Percentiles rank a stretch among this genome's conserved stretches.
Conservation (phyloP, 2,888 invertebrate species). For the Drosophila neonasuta region DNA sequence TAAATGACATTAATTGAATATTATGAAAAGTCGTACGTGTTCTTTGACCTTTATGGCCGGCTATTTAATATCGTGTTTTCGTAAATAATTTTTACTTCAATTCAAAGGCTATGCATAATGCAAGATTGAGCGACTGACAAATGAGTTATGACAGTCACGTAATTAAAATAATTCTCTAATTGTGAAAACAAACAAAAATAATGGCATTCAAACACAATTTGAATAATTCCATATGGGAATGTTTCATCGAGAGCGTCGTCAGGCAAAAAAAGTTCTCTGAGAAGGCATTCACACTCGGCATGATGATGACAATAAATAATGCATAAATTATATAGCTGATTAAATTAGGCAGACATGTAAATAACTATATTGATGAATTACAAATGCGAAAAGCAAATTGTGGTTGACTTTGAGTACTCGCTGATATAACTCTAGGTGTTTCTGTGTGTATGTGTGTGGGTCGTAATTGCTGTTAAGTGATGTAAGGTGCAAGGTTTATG, state of each 20-base stretch:
- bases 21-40: conserved; percentile 37
- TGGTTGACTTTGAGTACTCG: conserved; percentile 49
- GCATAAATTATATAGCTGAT: conserved; percentile 25
- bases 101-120: conserved; percentile 38
- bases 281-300: neutral
- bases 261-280: conserved; percentile 10
- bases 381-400: conserved; percentile 31
- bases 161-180: conserved; percentile 63
- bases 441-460: conserved; percentile 47
- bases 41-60: conserved; percentile 20
- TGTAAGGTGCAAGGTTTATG: conserved; percentile 51
- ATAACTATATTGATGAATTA: conserved; percentile 13
- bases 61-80: conserved; percentile 2
- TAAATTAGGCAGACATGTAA: conserved; percentile 24
- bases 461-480: conserved; percentile 52
- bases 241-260: neutral
- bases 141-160: conserved; percentile 58
- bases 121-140: conserved; percentile 39
- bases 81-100: conserved; percentile 16
- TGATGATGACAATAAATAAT: conserved; percentile 29
- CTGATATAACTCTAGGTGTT: neutral
- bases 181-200: conserved; percentile 34
- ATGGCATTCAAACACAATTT: conserved; percentile 59
- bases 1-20: conserved; percentile 7
- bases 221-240: conserved; percentile 32